Evolutionary conservation across 2,888 invertebrate genomes (phyloP), one percentile per base, ranked within the genome.

Genomic region (Nomada fabriciana): DNA sequence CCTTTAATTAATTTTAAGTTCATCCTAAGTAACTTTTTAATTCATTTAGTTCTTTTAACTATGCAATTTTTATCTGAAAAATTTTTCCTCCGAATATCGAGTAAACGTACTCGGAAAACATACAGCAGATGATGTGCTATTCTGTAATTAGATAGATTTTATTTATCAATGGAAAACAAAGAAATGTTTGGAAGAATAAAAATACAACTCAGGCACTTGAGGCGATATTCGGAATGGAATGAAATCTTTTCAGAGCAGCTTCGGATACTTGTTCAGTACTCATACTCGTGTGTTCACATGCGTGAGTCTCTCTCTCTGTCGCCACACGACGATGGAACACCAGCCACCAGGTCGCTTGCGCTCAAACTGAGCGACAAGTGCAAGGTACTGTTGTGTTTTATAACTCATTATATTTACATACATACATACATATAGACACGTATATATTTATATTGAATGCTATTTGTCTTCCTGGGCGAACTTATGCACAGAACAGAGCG

Each of bases 301-400:
- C 80, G 80, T 80, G 80, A 80, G 80, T 80, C 73, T 80, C 80
- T 80, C 80, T 81, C 82, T 82, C 83, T 82, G 82, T 80, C 82
- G 80, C 81, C 83, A 88, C 92, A 93, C 93, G 92, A 92, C 94
- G 94, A 93, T 94, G 94, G 94, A 96, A 95, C 95, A 95, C 96
- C 93, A 95, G 96, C 95, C 80, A 79, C 80, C 80, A 80, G 80
- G 80, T 80, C 80, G 96, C 96, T 96, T 95, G 96, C 96, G 94
- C 96, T 96, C 96, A 96, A 96, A 96, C 95, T 93, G 96, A 96
- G 96, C 95, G 96, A 95, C 96, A 95, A 96, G 96, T 96, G 96
- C 96, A 96, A 97, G 96, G 96, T 96, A 96, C 96, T 95, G 96
- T 96, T 91, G 81, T 80, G 81, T 81, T 81, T 74, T 80, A 81